Base-by-base conservation (phyloP, 2,797 vertebrate species). In the Hyperoplus lanceolatus region DNA sequence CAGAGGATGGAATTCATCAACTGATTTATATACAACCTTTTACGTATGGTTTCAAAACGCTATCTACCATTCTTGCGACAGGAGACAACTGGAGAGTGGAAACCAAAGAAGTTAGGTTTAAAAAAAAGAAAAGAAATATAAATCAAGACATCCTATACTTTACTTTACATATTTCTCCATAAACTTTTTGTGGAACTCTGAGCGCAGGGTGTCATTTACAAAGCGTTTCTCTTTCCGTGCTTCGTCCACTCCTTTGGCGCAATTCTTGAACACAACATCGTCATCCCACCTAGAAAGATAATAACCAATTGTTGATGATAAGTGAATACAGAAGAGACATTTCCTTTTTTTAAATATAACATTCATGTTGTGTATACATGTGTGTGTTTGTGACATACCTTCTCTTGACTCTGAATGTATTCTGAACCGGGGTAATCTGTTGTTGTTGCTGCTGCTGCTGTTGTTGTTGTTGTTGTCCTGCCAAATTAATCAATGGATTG, bases 161-260 rank as follows among this genome's bases (percentile, higher is more conserved):
- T 97, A 99, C 87, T 99, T 99, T 79, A 99, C 99, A 49, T 99
- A 99, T 92, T 99, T 99, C 87, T 99, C 98, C 98, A 99, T 99
- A 89, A 99, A 99, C 81, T 99, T 99, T 81, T 99, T 99, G 95
- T 99, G 98, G 90, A 99, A 99, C 90, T 99, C 98, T 1, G 98
- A 99, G 75, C 98, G 95, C 87, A 99, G 94, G 0, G 98, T 99
- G 89, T 99, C 98, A 6, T 99, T 99, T 43, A 99, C 94, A 0
- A 99, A 99, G 78, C 97, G 96, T 81, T 99, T 99, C 94, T 99
- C 97, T 82, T 97, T 98, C 73, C 97, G 97, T 29, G 97, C 94
- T 65, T 99, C 98, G 0, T 99, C 97, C 60, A 99, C 95, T 49
- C 98, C 98, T 91, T 99, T 99, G 70, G 98, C 98, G 59, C 98